Evolutionary conservation across 2,113 vertebrate genomes (phyloP), one percentile per base, ranked within the genome.

Genomic region (Epinephelus fuscoguttatus): DNA sequence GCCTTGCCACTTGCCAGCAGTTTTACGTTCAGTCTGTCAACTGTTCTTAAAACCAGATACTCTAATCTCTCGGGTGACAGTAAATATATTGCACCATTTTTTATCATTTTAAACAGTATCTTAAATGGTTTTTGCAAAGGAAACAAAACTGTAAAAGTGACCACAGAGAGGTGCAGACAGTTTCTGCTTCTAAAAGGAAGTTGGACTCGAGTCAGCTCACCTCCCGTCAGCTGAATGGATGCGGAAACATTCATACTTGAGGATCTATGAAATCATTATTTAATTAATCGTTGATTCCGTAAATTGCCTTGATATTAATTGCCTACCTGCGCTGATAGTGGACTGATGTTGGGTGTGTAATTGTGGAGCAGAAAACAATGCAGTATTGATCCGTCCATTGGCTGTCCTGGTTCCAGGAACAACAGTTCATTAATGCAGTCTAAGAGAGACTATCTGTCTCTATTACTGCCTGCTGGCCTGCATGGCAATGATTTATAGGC

Each of bases 371-470:
- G 80, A 79, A 90, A 84, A 89, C 91, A 87, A 86, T 70, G 73
- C 71, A 4, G 70, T 50, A 92, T 91, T 27, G 89, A 92, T 84
- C 81, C 1, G 25, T 61, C 70, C 74, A 71, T 85, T 33, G 70
- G 78, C 89, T 57, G 81, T 66, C 75, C 78, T 19, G 71, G 13
- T 89, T 88, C 87, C 87, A 81, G 86, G 74, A 89, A 90, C 91
- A 89, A 87, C 91, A 87, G 89, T 89, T 92, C 89, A 89, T 91
- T 91, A 91, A 89, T 87, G 85, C 79, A 40, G 84, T 67, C 85
- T 81, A 85, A 89, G 74, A 88, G 79, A 85, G 83, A 85, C 89
- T 47, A 90, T 92, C 89, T 77, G 85, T 91, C 91, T 92, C 89
- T 83, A 92, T 92, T 92, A 92, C 77, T 69, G 91, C 81, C 77